Evolutionary conservation across 2,113 vertebrate species (phyloP), one percentile per base, ranked within the genome.

Genomic region (Calyptomena viridis): DNA sequence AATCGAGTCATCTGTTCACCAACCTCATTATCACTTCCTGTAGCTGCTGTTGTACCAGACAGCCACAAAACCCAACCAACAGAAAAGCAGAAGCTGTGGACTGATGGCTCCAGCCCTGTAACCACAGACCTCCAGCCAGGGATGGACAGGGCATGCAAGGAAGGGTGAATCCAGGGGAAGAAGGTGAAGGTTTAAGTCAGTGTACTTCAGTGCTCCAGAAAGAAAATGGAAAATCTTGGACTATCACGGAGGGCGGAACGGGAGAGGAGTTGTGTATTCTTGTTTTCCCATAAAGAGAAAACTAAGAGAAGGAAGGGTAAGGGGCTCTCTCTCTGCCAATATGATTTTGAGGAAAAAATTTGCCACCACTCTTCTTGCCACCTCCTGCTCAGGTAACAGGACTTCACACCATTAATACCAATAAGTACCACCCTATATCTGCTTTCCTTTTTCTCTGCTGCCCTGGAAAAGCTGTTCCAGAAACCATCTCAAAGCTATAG

Each of bases 201-300:
- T 8, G 6, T 46, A 79, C 66, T 66, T 44, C 30, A 46, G 33
- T 0, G 4, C 28, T 62, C 21, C 0, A 0, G 10, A 35, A 66
- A 58, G 46, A 69, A 90, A 76, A 87, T 4, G 14, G n/a, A 63
- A 63, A 47, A 84, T 47, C 21, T 31, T 82, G 58, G 21, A 68
- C 30, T 44, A 2, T 18, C 35, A 40, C 0, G 2, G 3, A 87
- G 20, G 9, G 5, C 14, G 21, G 31, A 92, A 42, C 8, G 23
- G 14, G 17, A 62, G 6, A 46, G 16, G 12, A 40, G 6, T 5
- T 52, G 5, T 35, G 6, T 56, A 37, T 19, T 64, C 17, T 44
- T 22, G 0, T 4, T 8, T 11, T 39, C 24, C 9, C 7, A 7
- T 3, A n/a, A 58, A 62, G 46, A 75, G 2, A 6, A 60, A 77